These are phyloP conservation scores for Lacerta viridis DNA, from an alignment of 2,797 vertebrate species.

Conservation along the genomic window DNA sequence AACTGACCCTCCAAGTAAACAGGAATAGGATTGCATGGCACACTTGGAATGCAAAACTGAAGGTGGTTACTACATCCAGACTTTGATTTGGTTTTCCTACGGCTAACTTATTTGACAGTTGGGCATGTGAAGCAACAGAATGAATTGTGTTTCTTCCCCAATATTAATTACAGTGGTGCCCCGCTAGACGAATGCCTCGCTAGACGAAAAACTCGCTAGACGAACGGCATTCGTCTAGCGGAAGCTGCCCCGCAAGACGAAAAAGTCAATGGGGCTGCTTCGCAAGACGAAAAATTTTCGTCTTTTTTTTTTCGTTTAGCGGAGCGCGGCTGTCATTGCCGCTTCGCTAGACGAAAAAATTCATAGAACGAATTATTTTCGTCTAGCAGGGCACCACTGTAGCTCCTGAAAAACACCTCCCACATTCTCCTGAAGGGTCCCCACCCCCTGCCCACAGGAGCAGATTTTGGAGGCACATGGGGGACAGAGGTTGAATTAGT, in stretches of 20 bases:
- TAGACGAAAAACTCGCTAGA: too few species aligned
- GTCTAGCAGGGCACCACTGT: too few species aligned
- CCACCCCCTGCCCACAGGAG: not conserved
- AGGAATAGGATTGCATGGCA: not conserved
- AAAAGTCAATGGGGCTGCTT: too few species aligned
- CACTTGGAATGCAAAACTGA: not conserved
- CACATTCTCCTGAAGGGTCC: not conserved
- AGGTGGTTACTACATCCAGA: not conserved
- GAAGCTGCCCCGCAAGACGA: too few species aligned
- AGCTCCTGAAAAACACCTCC: not conserved
- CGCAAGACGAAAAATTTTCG: too few species aligned
- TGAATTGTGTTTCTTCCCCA: accelerated
- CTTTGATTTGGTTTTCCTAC: not conserved
- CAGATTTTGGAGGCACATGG: not conserved
- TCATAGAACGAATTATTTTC: too few species aligned
- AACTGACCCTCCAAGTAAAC: not conserved
- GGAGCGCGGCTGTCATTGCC: too few species aligned
- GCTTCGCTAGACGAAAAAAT: too few species aligned
- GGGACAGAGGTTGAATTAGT: not conserved
- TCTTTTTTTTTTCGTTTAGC: too few species aligned
- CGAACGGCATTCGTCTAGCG: too few species aligned
- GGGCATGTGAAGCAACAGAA: conserved; percentile 32
- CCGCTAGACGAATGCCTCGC: too few species aligned
- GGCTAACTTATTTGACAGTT: conserved; percentile 29
- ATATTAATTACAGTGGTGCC: too few species aligned